phyloP scores from a whole-genome alignment of 2,113 vertebrate genomes.

The Festucalex cinctus region DNA sequence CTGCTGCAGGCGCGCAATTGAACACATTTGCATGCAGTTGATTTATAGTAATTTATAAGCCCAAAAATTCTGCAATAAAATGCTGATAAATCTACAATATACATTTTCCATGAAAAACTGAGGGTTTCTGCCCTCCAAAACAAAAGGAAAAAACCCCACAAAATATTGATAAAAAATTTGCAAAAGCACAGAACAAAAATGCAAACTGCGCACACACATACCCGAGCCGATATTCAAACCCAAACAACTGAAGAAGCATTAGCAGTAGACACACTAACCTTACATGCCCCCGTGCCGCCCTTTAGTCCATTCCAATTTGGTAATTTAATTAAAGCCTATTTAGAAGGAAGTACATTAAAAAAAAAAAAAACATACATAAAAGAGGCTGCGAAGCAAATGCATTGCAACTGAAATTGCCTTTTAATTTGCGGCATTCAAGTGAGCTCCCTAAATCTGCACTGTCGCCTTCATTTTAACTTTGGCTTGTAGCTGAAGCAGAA shows the following conservation, averaged over 20 bases:
- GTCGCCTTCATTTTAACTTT: neutral
- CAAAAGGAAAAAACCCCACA: too few species aligned
- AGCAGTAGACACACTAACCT: neutral
- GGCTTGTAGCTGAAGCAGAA: neutral
- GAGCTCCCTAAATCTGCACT: neutral
- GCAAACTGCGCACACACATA: neutral
- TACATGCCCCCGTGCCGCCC: neutral
- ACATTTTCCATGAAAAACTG: too few species aligned
- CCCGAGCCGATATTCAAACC: neutral
- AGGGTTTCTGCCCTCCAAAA: too few species aligned
- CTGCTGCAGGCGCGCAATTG: neutral
- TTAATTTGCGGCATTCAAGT: conserved; percentile 9
- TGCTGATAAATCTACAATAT: too few species aligned
- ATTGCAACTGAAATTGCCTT: conserved; percentile 3
- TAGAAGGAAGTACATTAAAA: neutral
- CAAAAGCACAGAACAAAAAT: neutral
- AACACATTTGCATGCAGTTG: neutral
- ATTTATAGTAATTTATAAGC: neutral
- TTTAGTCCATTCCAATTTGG: neutral
- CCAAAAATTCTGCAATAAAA: too few species aligned
- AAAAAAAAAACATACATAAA: neutral
- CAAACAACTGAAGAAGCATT: neutral
- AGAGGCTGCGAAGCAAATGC: neutral
- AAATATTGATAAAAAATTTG: too few species aligned
- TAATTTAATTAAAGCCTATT: conserved; percentile 2